phyloP scores from a whole-genome alignment of 2,113 vertebrate species.

The Nematolebias whitei region DNA sequence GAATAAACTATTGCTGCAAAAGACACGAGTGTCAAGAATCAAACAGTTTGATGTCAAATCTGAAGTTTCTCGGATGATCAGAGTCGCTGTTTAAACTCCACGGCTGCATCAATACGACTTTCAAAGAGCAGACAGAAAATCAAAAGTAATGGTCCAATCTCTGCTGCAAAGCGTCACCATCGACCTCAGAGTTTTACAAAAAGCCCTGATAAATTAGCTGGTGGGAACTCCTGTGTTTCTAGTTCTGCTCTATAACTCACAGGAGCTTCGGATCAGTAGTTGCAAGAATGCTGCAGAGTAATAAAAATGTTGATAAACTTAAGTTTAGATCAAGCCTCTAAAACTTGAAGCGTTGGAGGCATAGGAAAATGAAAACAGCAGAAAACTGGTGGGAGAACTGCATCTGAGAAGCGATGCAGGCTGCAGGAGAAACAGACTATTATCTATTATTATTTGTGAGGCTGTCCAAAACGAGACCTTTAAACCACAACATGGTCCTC shows the following conservation, averaged over 20 bases:
- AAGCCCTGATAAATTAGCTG: conserved; percentile 20
- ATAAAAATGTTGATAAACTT: conserved; percentile 12
- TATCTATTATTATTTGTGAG: conserved; percentile 62
- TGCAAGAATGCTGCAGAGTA: conserved; percentile 9
- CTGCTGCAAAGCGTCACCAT: conserved; percentile 4
- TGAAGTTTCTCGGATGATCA: conserved; percentile 26
- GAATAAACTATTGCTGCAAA: conserved; percentile 36
- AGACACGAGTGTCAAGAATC: conserved; percentile 32
- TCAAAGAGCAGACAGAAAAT: conserved; percentile 16
- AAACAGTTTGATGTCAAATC: conserved; percentile 20
- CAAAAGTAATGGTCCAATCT: conserved; percentile 17
- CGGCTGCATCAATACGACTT: conserved; percentile 4
- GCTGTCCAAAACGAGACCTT: conserved; percentile 64
- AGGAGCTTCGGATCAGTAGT: conserved; percentile 22
- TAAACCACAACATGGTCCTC: conserved; percentile 54
- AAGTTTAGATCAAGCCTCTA: conserved; percentile 27
- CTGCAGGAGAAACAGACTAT: conserved; percentile 26
- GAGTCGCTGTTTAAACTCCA: conserved; percentile 12
- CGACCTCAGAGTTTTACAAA: conserved; percentile 2
- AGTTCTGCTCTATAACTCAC: conserved; percentile 42
- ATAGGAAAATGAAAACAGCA: conserved; percentile 38
- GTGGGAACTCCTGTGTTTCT: conserved; percentile 22
- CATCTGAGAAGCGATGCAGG: conserved; percentile 26
- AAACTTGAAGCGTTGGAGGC: conserved; percentile 5
- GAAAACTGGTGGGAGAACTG: conserved; percentile 31